Evolutionary conservation across 2,888 invertebrate species (phyloP).

Genomic region (Steinernema carpocapsae): DNA sequence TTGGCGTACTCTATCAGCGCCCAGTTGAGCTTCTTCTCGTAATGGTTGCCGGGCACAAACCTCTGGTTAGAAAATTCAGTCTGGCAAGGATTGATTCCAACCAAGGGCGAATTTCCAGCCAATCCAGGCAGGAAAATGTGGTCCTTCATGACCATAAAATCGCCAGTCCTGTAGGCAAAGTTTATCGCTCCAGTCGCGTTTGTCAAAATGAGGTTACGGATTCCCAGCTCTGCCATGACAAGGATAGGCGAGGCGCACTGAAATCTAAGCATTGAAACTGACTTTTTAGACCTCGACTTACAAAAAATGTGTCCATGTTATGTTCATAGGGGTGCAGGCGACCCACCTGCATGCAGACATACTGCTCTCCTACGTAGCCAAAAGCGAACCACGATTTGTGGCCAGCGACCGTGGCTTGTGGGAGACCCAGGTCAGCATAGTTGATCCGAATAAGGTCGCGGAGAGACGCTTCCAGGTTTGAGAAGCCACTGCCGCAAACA

Average conservation of each 20-base stretch:
- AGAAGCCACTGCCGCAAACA: slow-evolving; percentile 7
- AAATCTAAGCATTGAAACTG: neutral
- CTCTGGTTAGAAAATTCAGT: neutral
- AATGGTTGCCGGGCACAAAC: neutral
- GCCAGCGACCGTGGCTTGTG: neutral
- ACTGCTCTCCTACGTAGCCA: neutral
- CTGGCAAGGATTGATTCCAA: neutral
- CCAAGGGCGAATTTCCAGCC: neutral
- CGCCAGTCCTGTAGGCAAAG: neutral
- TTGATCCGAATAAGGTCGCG: neutral
- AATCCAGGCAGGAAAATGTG: slow-evolving; percentile 5
- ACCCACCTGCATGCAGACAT: neutral
- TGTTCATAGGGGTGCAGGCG: neutral
- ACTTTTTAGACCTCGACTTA: neutral
- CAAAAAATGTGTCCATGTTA: neutral
- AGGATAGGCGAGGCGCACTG: neutral
- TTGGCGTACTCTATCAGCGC: neutral
- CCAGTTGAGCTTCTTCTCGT: neutral
- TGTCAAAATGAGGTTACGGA: neutral
- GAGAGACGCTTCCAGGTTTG: neutral
- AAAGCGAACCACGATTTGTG: neutral
- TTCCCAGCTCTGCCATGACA: neutral
- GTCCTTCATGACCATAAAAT: neutral
- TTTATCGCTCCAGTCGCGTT: neutral
- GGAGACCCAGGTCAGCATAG: neutral